Conservation (phyloP, 2,113 vertebrate genomes). For the Tautogolabrus adspersus region DNA sequence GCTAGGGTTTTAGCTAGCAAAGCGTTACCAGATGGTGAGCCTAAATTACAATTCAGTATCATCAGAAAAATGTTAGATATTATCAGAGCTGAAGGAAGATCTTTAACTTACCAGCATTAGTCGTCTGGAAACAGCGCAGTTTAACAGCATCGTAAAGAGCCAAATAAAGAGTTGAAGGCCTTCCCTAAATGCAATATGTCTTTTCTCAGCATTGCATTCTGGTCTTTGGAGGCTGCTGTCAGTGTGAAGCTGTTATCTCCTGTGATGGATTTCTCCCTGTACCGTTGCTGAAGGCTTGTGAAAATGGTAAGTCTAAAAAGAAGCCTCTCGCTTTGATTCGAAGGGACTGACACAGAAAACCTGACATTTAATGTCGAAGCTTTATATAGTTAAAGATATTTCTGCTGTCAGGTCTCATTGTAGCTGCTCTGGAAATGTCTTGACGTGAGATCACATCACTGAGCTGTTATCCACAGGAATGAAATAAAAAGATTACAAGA, state of each 20-base stretch:
- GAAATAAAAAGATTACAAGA: constrained; percentile 21
- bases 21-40: too few relatives aligned
- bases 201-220: constrained; percentile 41
- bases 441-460: constrained; percentile 46
- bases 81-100: not conserved
- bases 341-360: constrained; percentile 41
- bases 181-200: constrained; percentile 27
- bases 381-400: constrained; percentile 54
- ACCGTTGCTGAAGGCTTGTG: constrained; percentile 25
- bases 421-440: constrained; percentile 51
- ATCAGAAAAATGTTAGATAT: too few relatives aligned
- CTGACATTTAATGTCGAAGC: constrained; percentile 60
- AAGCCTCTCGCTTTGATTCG: constrained; percentile 46
- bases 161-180: constrained; percentile 23
- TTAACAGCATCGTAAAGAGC: not conserved
- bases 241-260: constrained; percentile 43
- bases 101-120: not conserved
- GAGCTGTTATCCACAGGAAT: constrained; percentile 35
- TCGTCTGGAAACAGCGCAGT: not conserved
- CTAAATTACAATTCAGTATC: too few relatives aligned
- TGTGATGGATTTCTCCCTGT: constrained; percentile 42
- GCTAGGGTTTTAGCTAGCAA: too few relatives aligned
- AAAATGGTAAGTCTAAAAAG: constrained; percentile 45
- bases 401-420: constrained; percentile 53
- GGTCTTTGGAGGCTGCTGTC: constrained; percentile 66